Evolutionary conservation across 1,140 invertebrate species (phyloP), one percentile per base, ranked within the genome.

Genomic region (Aphaenogaster floridana): DNA sequence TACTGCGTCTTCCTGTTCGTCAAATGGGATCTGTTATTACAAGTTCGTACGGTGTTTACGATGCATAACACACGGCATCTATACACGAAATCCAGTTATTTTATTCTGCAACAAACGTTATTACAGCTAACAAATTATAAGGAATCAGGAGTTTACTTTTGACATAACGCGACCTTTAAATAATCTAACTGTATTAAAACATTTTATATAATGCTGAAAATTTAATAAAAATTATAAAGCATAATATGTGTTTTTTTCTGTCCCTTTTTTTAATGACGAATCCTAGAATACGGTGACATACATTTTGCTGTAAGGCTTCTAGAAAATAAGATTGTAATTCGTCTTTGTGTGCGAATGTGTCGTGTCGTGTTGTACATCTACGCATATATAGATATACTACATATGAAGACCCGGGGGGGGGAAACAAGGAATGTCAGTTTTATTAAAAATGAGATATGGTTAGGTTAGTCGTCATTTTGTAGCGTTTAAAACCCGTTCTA

Each of bases 231-330:
- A 36, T 64, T 36, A 15, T 21, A 48, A 48, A 48, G 6, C 15
- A 11, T 54, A 59, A 59, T 21, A 21, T 5, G 11, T 54, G 11
- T 50, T 39, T 28, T 68, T 39, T 28, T 34, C 7, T 52, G 6
- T 15, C n/a, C 4, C 1, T 42, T 6, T 72, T 34, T 0, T 48
- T 48, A 39, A 54, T 15, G 4, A 59, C 13, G 1, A 48, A 11
- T 81, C 36, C 5, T 8, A 36, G 1, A 54, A 36, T 2, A 5
- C 15, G 9, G 15, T n/a, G n/a, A 17, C 42, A 11, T 36, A 54
- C 17, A 21, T 66, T 77, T 78, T 48, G 42, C 78, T 69, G 68
- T 21, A 50, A 69, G 50, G 17, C 13, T 54, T 52, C 36, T n/a
- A 39, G 8, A 45, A 50, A 42, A 34, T 61, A 36, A 64, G 45